Base-by-base conservation (phyloP, 2,113 vertebrate genomes). In the Anoplopoma fimbria region DNA sequence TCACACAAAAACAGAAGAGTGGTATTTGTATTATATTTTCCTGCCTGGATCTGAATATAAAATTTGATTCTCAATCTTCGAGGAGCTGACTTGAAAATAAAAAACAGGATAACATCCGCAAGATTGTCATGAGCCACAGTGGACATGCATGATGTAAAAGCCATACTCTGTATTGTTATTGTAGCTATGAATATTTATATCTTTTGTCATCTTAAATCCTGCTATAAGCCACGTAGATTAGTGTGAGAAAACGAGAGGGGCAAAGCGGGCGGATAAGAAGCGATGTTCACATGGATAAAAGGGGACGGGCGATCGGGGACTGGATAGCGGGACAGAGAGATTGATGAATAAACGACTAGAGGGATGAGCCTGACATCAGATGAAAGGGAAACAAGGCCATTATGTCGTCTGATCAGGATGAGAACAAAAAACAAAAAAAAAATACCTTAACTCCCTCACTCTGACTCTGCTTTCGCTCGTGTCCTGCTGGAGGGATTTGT, bases 401-500 rank as follows among this genome's bases (percentile, higher is more conserved):
- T 90, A 90, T 85, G 67, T 80, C 63, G 73, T 72, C 72, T 23
- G 68, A 88, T 86, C 86, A 74, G 67, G 84, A 86, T 75, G 65
- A 88, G 79, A 88, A 86, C 82, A 77, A 88, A 88, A 75, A 57
- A 25, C 79, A 78, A 75, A 87, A 87, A 75, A 58, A 29, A 82
- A 80, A 80, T 53, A 75, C 69, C 76, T 69, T 33, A 86, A 74
- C 83, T 74, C 75, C 23, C 45, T 73, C 2, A 0, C 72, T 76
- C 67, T 70, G 64, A 47, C 45, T 70, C 63, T 21, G 42, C 65
- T 71, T 58, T 25, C 80, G 60, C 77, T 60, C 55, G 2, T 89
- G 81, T 85, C 75, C 83, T 81, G 61, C 49, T 84, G 40, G 74
- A 81, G 73, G 90, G 92, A 93, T 94, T 93, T 92, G 73, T 86